Base-by-base conservation (phyloP, 2,797 vertebrate genomes). In the Molossus molossus region DNA sequence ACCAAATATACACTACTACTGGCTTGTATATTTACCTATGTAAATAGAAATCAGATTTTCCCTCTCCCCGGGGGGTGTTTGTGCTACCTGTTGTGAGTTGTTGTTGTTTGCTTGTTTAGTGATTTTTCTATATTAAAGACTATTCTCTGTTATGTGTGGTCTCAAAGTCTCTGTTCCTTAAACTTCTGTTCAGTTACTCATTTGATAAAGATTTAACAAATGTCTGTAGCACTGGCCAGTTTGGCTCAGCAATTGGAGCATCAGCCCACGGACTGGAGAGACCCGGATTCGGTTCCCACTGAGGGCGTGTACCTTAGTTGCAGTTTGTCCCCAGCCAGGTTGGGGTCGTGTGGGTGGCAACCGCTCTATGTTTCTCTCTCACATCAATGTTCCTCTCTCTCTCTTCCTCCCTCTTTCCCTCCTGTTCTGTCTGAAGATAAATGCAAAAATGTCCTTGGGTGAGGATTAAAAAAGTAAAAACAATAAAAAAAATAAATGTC, bases 121-220 rank as follows among this genome's bases (percentile, higher is more conserved):
- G 64, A 77, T 72, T 82, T 90, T 91, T 76, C 45, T 76, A 48
- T 48, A 65, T 40, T 64, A 67, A 82, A 75, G 27, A 88, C 20
- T 17, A 40, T 82, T 93, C 25, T 50, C 80, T 82, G 27, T 62
- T 65, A 29, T 12, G 1, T 33, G 62, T 91, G 17, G 17, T 62
- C 60, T 69, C 9, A 18, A 91, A 70, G 37, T 87, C 60, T 87
- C 12, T 95, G 58, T 62, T 76, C 75, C 40, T 82, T 94, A 81
- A 87, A n/a, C 20, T 23, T 82, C 17, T 87, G 10, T 13, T 91
- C 27, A 82, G 57, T 21, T 85, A 72, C 11, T 88, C 45, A 6
- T 80, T 92, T 75, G 33, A 50, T 60, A 80, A 57, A 92, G 40
- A 89, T 82, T 92, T 90, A n/a, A 76, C 77, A 48, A 65, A 69